These are phyloP conservation scores for Syngnathoides biaculeatus DNA, from an alignment of 2,113 vertebrate species.

Conservation along the genomic window DNA sequence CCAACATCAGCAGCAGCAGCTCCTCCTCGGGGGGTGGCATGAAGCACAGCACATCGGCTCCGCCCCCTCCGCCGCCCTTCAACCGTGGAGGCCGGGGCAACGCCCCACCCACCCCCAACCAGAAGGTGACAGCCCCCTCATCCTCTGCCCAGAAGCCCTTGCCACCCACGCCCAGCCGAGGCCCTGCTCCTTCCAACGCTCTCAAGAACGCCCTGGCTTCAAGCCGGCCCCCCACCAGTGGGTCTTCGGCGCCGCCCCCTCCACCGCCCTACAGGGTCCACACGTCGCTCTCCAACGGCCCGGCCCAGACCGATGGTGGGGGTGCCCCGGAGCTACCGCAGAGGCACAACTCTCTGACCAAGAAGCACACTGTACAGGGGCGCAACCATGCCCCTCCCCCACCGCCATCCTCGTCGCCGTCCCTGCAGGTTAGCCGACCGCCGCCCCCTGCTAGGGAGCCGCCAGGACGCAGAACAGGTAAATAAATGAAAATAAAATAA, in stretches of 20 bases:
- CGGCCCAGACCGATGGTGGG: slow-evolving; percentile 77
- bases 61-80: slow-evolving; percentile 82
- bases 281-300: slow-evolving; percentile 77
- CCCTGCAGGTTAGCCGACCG: slow-evolving; percentile 60
- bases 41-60: slow-evolving; percentile 89
- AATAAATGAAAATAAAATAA: background rate
- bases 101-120: slow-evolving; percentile 69
- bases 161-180: slow-evolving; percentile 72
- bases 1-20: slow-evolving; percentile 36
- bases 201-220: slow-evolving; percentile 78
- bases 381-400: slow-evolving; percentile 73
- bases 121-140: slow-evolving; percentile 55
- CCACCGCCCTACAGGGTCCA: slow-evolving; percentile 83
- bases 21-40: slow-evolving; percentile 63
- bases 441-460: slow-evolving; percentile 76
- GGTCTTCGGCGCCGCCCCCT: slow-evolving; percentile 74
- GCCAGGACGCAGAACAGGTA: slow-evolving; percentile 71
- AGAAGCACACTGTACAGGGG: slow-evolving; percentile 77
- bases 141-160: slow-evolving; percentile 75
- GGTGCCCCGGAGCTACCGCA: slow-evolving; percentile 88
- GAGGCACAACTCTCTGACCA: slow-evolving; percentile 93
- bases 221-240: slow-evolving; percentile 67
- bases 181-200: slow-evolving; percentile 64
- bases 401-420: slow-evolving; percentile 61
- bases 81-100: slow-evolving; percentile 70